phyloP scores from a whole-genome alignment of 2,888 invertebrate species.

The Lasioglossum calceatum region DNA sequence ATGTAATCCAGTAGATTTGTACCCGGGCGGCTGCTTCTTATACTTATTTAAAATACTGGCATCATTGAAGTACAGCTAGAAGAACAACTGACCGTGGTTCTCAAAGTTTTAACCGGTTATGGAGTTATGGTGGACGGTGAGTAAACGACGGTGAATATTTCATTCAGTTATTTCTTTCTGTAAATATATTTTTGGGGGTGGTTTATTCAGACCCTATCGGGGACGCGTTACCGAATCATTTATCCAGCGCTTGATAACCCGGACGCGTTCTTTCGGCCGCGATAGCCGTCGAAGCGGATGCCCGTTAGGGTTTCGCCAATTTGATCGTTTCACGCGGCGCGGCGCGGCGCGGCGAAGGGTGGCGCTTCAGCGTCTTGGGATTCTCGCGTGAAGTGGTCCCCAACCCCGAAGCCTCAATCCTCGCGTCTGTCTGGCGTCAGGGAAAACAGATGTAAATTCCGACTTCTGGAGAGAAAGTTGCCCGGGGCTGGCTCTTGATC shows the following conservation, averaged over 20 bases:
- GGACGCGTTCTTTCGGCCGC: not conserved
- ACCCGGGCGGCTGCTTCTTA: too few species aligned
- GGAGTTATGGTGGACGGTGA: too few species aligned
- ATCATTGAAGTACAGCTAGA: too few species aligned
- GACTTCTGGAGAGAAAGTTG: constrained; percentile 57
- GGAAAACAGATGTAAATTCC: constrained; percentile 69
- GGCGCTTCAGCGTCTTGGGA: constrained; percentile 22
- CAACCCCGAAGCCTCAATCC: not conserved
- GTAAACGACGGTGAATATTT: too few species aligned
- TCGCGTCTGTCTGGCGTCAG: constrained; percentile 42
- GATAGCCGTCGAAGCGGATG: constrained; percentile 5
- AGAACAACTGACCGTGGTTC: too few species aligned
- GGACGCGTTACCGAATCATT: not conserved
- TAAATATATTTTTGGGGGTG: too few species aligned
- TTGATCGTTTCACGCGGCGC: constrained; percentile 50
- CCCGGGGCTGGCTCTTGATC: constrained; percentile 37
- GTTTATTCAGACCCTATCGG: too few species aligned
- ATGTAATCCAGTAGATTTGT: too few species aligned
- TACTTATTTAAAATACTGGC: too few species aligned
- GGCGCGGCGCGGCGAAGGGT: constrained; percentile 30
- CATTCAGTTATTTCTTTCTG: too few species aligned
- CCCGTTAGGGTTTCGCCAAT: constrained; percentile 48
- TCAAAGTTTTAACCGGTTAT: too few species aligned
- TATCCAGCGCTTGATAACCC: not conserved
- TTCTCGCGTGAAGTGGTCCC: constrained; percentile 26